A percentile compares a stretch with the other conserved stretches of the same genome.
Conservation (phyloP, 2,797 vertebrate genomes). For the Sarcophilus harrisii region DNA sequence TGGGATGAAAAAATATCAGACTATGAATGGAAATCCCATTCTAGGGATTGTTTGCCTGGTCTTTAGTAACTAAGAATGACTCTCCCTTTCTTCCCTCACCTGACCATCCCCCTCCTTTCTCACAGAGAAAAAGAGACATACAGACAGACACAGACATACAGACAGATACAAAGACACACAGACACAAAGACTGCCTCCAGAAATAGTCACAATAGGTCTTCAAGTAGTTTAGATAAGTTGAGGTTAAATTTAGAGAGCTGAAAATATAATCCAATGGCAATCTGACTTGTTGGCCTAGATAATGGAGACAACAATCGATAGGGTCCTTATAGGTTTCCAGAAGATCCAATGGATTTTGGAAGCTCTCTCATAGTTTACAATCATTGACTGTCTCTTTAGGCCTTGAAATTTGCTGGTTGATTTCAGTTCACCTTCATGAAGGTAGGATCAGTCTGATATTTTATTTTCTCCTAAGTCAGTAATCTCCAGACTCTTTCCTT, state of each 20-base stretch:
- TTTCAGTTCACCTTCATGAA: conserved; percentile 9
- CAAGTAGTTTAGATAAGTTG: neutral
- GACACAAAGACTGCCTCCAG: neutral
- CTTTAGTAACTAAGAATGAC: neutral
- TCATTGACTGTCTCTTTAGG: neutral
- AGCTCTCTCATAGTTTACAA: neutral
- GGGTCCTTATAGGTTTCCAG: neutral
- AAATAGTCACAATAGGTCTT: neutral
- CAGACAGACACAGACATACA: neutral
- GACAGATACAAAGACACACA: no score
- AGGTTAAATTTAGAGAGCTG: neutral
- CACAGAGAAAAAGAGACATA: neutral
- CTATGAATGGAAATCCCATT: neutral
- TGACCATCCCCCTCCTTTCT: neutral
- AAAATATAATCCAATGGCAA: neutral
- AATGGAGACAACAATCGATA: neutral
- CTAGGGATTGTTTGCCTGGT: neutral
- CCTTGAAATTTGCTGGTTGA: neutral
- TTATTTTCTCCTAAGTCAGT: conserved; percentile 72
- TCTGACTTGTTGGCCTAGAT: neutral
- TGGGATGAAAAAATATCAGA: neutral
- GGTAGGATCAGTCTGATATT: conserved; percentile 72
- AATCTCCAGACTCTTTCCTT: conserved; percentile 64
- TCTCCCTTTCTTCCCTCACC: neutral
- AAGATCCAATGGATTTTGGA: neutral